Base-by-base conservation (phyloP, 2,113 vertebrate genomes). In the Clarias macrocephalus region DNA sequence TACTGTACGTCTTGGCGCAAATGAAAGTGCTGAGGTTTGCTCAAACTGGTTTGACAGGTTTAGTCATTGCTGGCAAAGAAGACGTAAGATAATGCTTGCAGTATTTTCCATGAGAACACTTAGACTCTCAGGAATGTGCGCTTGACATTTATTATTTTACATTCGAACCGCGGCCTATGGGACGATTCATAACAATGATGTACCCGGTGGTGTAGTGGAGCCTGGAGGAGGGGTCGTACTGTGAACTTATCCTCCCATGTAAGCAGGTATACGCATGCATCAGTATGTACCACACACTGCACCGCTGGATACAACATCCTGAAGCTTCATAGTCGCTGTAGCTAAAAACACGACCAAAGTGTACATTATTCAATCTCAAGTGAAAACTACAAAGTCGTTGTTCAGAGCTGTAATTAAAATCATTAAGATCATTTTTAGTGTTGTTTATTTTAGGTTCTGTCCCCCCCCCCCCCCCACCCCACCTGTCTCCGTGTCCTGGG, bases 21-120 rank as follows among this genome's bases (percentile, higher is more conserved):
- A 12, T 2, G 80, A 42, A 82, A 62, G 18, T 60, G 18, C 77
- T 60, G 79, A 33, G 56, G 11, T 37, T 59, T 30, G 9, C 59
- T 63, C 21, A 13, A 42, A 82, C 57, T 25, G 59, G 80, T 82
- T 42, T 82, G 11, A 82, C 80, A 42, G 30, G 80, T 82, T 82
- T 33, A 6, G 48, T 13, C 21, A 13, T 42, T 19, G 21, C 33
- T 4, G 66, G 66, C 18, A 70, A 33, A 33, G 4, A 21, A 42
- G 9, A 9, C 12, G 6, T 6, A 13, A 75, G 19, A 48, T 73
- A 5, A 72, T n/a, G 16, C 2, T 37, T 8, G 19, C 66, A 70
- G 15, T 7, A 2, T 63, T 63, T 12, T 28, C n/a, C 13, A 28
- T 5, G 0, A 28, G 63, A 15, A 66, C 0, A 4, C 65, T 28